Evolutionary conservation across 2,113 vertebrate species (phyloP).

Genomic region (Andinoacara biseriatus): DNA sequence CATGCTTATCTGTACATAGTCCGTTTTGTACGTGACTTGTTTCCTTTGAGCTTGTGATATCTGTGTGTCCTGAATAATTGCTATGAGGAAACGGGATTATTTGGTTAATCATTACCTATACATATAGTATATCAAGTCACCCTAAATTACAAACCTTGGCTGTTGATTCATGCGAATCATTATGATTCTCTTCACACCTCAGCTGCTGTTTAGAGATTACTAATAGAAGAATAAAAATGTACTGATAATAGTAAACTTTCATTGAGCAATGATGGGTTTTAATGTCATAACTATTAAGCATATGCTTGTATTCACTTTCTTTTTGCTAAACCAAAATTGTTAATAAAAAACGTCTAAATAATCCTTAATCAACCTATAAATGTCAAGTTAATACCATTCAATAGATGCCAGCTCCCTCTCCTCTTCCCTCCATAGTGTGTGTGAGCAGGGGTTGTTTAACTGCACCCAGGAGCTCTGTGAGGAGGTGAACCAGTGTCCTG

Average conservation of each 20-base stretch:
- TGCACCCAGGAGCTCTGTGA: conserved; percentile 80
- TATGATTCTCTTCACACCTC: background rate
- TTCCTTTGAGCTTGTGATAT: background rate
- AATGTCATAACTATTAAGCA: background rate
- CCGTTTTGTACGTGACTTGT: background rate
- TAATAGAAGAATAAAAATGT: background rate
- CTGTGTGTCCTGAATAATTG: background rate
- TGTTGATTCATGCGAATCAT: background rate
- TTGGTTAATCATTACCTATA: conserved; percentile 5
- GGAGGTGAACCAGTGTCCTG: conserved; percentile 77
- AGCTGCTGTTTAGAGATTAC: background rate
- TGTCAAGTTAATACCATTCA: background rate
- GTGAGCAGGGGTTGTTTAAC: conserved; percentile 81
- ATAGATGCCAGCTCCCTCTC: background rate
- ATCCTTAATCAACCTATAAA: background rate
- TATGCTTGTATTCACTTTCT: background rate
- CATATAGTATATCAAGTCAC: background rate
- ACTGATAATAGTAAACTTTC: background rate
- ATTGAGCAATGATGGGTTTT: background rate
- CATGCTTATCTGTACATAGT: background rate
- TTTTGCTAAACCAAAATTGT: background rate
- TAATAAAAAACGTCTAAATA: background rate
- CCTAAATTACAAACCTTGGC: background rate
- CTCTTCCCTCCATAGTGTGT: conserved; percentile 72
- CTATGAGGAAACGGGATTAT: background rate